phyloP scores from a whole-genome alignment of 2,113 vertebrate genomes.

The Montifringilla adamsi region DNA sequence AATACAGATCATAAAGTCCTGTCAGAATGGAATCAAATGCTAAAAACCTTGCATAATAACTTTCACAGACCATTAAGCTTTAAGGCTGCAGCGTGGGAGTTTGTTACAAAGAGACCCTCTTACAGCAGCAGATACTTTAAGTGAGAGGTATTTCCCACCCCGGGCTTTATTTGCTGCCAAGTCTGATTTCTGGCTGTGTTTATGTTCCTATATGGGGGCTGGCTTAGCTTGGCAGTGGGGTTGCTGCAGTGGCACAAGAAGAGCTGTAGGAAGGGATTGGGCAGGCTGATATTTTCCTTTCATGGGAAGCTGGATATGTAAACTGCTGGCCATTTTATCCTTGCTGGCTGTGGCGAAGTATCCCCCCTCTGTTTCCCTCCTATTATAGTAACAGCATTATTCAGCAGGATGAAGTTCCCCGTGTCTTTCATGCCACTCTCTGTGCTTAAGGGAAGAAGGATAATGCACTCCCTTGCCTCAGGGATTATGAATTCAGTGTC shows the following conservation, averaged over 20 bases:
- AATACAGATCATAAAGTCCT: slow-evolving; percentile 28
- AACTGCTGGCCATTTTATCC: background rate
- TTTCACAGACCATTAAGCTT: slow-evolving; percentile 56
- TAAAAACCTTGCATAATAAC: slow-evolving; percentile 33
- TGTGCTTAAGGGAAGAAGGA: background rate
- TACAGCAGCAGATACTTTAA: slow-evolving; percentile 3
- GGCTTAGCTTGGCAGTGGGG: background rate
- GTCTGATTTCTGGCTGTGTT: background rate
- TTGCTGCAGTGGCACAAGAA: background rate
- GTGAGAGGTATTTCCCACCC: background rate
- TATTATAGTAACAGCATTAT: background rate
- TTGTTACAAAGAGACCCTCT: slow-evolving; percentile 27
- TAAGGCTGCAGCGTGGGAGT: slow-evolving; percentile 30
- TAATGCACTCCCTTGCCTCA: background rate
- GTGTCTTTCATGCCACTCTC: background rate
- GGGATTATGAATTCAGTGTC: background rate
- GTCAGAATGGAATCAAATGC: background rate
- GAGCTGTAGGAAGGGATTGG: background rate
- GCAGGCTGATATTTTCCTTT: background rate
- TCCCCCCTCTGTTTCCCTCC: background rate
- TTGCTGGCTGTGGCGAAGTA: background rate
- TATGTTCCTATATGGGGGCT: background rate
- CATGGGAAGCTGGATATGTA: background rate
- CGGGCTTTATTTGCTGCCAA: background rate
- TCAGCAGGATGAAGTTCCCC: background rate